Evolutionary conservation across 2,113 vertebrate genomes (phyloP), one percentile per base, ranked within the genome.

Genomic region (Arothron firmamentum): DNA sequence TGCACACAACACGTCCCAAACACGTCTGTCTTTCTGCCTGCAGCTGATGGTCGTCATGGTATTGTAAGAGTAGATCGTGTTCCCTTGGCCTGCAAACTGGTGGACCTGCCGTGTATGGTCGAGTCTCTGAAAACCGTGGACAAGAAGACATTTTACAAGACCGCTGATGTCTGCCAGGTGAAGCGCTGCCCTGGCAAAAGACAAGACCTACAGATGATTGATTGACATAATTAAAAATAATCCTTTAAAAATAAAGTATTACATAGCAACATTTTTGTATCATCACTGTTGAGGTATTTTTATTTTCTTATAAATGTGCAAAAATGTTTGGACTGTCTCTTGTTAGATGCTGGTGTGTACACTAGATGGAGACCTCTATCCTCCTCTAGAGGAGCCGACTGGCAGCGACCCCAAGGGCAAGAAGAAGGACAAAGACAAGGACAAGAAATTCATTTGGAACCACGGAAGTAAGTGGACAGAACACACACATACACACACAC

Each of bases 361-460:
- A 43, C 92, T 96, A 82, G 97, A 97, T 84, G 96, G 96, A 77
- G 96, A 98, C 65, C 93, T 98, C 6, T 98, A 96, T 73, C 96
- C 97, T 0, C 94, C 97, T 48, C 83, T 96, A 74, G 97, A 99
- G 79, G 97, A 99, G 65, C 94, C 95, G 67, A 92, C 92, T 11
- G 93, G 89, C 78, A 74, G 92, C 31, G 96, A 99, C 81, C 92
- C 94, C n/a, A 99, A 96, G 84, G 92, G 88, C 73, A 97, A 94
- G 87, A 98, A 97, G 80, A 99, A 98, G 80, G 97, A 98, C 82
- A 96, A 98, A 81, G 96, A 98, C 87, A 94, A 94, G 89, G 95
- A 99, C 81, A 98, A 98, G 89, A 98, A 97, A 70, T 98, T 98
- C 70, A 62, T 97, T 68, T 98, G 96, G 95, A 99, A 98, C 85